Conservation (phyloP, 2,888 invertebrate genomes). For the Coelopa pilipes region DNA sequence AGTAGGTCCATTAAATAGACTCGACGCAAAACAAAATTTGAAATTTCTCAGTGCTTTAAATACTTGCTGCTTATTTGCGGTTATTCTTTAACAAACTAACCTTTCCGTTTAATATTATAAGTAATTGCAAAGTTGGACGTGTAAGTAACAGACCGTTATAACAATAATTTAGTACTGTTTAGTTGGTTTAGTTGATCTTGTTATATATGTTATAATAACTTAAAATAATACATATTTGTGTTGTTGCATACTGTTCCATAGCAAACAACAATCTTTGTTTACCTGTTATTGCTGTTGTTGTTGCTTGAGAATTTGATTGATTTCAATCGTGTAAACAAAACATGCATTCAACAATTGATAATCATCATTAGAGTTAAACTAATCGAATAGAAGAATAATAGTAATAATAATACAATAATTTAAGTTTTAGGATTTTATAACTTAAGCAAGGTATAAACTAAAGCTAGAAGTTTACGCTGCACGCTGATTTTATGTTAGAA, state of each 20-base stretch:
- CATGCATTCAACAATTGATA: constrained; percentile 1
- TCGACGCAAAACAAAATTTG: constrained; percentile 3
- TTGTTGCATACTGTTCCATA: neutral
- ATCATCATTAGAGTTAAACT: neutral
- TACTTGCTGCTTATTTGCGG: constrained; percentile 18
- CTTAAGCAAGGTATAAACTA: constrained; percentile 72
- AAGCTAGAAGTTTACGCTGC: constrained; percentile 70
- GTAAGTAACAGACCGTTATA: constrained; percentile 65
- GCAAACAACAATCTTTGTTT: constrained; percentile 29
- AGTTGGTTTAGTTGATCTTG: constrained; percentile 8
- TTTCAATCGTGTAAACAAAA: neutral
- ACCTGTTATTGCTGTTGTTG: neutral
- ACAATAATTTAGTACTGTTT: constrained; percentile 40
- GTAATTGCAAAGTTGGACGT: constrained; percentile 61
- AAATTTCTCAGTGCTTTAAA: constrained; percentile 29
- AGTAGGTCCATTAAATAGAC: neutral
- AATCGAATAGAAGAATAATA: neutral
- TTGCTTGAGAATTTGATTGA: neutral
- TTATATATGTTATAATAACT: constrained; percentile 42
- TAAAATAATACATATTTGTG: constrained; percentile 24
- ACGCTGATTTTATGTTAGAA: constrained; percentile 73
- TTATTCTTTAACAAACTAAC: constrained; percentile 1
- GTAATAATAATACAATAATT: constrained; percentile 28
- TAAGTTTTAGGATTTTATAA: constrained; percentile 61
- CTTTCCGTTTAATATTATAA: constrained; percentile 27